Evolutionary conservation across 1,140 invertebrate species (phyloP).

Genomic region (Diploscapter pachys): DNA sequence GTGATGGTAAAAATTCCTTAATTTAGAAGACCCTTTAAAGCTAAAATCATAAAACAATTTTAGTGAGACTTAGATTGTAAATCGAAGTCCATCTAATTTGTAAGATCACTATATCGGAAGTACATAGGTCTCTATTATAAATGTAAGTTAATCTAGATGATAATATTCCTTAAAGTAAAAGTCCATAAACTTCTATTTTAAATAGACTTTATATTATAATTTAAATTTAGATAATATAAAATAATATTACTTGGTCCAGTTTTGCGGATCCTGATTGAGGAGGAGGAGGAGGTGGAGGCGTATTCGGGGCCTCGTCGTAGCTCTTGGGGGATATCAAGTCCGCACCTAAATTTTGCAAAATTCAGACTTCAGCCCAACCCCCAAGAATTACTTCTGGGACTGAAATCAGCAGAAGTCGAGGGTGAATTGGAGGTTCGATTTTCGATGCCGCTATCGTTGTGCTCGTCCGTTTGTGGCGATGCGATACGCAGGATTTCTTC

Average conservation of each 20-base stretch:
- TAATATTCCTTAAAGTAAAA: background rate
- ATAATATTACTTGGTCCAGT: constrained; percentile 24
- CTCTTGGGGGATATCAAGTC: constrained; percentile 25
- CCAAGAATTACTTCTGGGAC: constrained; percentile 29
- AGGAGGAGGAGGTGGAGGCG: constrained; percentile 26
- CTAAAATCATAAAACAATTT: background rate
- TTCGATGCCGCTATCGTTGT: constrained; percentile 37
- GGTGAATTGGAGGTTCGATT: constrained; percentile 35
- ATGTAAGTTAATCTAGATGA: background rate
- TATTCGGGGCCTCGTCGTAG: constrained; percentile 5
- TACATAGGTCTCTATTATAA: background rate
- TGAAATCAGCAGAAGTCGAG: constrained; percentile 36
- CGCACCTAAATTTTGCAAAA: constrained; percentile 15
- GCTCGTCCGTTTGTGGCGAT: constrained; percentile 22
- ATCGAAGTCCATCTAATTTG: background rate
- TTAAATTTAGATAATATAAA: background rate
- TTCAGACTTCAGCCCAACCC: background rate
- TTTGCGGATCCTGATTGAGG: constrained; percentile 18
- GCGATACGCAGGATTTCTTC: constrained; percentile 31
- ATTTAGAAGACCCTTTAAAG: no score
- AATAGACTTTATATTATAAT: background rate
- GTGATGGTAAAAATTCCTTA: no score
- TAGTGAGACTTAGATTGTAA: background rate
- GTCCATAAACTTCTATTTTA: background rate
- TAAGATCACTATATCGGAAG: background rate